Evolutionary conservation across 2,113 vertebrate genomes (phyloP), one percentile per base, ranked within the genome.

Genomic region (Osmerus mordax): DNA sequence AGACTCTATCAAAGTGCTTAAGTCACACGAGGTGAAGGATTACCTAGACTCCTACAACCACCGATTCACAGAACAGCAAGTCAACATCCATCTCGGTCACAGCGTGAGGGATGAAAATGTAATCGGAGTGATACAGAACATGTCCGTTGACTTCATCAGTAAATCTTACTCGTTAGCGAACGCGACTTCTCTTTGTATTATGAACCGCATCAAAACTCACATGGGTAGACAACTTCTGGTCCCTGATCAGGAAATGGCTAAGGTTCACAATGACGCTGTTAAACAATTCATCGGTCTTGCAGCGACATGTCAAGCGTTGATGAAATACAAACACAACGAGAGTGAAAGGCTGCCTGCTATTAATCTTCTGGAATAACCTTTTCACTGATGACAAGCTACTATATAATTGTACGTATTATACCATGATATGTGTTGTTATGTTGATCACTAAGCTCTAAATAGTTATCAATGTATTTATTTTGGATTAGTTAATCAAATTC

Each of bases 281-380:
- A 47, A 65, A 21, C 63, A 65, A 32, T 65, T 63, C 25, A 63
- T 63, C 8, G 61, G 61, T 63, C 61, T 63, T 0, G 61, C 61
- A 25, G 25, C 61, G 36, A 65, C 63, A 15, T 65, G 63, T 21
- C 63, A 65, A 18, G n/a, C 63, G 1, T 2, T 65, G 63, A 47
- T 65, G 36, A 65, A 65, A 65, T 65, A 65, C 63, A 65, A 65
- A 32, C 63, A 65, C 63, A 65, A 4, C 18, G 36, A 65, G 11
- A 62, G 28, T 15, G 23, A 62, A 23, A 62, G 60, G 28, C 21
- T 7, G 7, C 60, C 60, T 25, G 21, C 19, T 19, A 9, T 25
- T 62, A 62, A 62, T 28, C 60, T 25, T 62, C 19, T 62, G 19
- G 23, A 25, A 25, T 62, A 62, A 62, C 19, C 28, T 3, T 36